Percentiles rank a stretch among this genome's conserved stretches.
Evolutionary conservation across 1,140 invertebrate species (phyloP).

Genomic region (Aradophagus sp.): DNA sequence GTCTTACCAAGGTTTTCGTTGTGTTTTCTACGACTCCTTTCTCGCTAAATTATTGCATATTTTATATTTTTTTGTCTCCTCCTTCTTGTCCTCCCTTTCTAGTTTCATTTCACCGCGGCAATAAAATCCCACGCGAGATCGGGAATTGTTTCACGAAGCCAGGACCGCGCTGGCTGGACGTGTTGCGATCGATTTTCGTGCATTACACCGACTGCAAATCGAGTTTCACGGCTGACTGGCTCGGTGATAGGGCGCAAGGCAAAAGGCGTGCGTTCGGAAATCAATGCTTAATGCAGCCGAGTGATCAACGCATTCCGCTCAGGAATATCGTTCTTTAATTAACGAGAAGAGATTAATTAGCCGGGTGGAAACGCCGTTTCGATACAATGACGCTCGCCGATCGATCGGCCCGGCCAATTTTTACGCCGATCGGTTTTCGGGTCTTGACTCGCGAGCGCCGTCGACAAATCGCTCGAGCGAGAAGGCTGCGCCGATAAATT

Average conservation of each 20-base stretch:
- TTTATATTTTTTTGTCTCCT: constrained; percentile 10
- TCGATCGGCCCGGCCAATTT: no score
- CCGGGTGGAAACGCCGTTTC: constrained; percentile 8
- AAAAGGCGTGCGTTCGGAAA: constrained; percentile 45
- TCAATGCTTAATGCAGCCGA: constrained; percentile 46
- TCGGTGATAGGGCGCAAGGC: constrained; percentile 36
- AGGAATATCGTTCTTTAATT: constrained; percentile 46
- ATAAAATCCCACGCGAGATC: constrained; percentile 33
- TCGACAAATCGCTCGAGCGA: no score
- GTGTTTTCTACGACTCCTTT: constrained; percentile 35
- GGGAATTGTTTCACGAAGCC: constrained; percentile 48
- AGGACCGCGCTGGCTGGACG: constrained; percentile 28
- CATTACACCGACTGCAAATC: constrained; percentile 42
- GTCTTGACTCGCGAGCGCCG: no score
- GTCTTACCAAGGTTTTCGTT: no score
- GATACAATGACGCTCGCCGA: no score
- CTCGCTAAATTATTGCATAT: no score
- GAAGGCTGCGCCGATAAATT: no score
- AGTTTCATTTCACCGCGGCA: constrained; percentile 12
- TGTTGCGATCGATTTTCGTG: constrained; percentile 40
- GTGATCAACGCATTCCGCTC: constrained; percentile 36
- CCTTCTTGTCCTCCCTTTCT: constrained; percentile 9
- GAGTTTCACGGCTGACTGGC: constrained; percentile 41
- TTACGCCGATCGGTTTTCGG: no score
- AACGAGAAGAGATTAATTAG: constrained; percentile 38